These are phyloP conservation scores for Sebastes steindachneri DNA, from an alignment of 2,797 vertebrate genomes.

Conservation along the genomic window DNA sequence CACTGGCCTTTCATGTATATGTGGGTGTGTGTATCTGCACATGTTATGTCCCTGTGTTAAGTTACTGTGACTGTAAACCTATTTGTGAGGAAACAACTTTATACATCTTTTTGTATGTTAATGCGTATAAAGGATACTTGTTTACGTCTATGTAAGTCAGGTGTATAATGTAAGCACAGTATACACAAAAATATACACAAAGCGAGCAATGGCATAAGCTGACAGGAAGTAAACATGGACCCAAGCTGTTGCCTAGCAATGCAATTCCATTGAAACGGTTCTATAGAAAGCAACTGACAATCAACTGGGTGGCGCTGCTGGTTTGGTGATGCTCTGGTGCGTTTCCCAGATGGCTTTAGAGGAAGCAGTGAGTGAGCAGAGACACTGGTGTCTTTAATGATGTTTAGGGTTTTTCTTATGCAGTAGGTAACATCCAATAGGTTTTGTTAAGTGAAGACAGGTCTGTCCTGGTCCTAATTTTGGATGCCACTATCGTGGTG, in stretches of 20 bases:
- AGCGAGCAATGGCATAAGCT: accelerated
- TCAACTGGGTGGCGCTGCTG: neutral
- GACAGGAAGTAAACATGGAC: neutral
- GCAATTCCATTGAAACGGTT: neutral
- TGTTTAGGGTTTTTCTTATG: neutral
- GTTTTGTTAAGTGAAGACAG: neutral
- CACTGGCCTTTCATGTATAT: neutral
- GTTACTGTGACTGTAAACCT: conserved; percentile 29
- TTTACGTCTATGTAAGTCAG: neutral
- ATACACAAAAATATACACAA: neutral
- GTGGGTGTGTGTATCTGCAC: neutral
- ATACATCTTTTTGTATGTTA: neutral
- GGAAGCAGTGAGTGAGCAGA: neutral
- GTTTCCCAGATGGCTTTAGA: neutral
- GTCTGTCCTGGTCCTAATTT: neutral
- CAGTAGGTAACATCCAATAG: neutral
- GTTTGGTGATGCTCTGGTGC: neutral
- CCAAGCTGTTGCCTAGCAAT: neutral
- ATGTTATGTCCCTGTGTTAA: conserved; percentile 2
- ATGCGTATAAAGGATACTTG: neutral
- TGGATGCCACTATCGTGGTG: neutral
- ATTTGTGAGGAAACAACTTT: neutral
- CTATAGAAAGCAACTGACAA: neutral
- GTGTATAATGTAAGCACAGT: neutral
- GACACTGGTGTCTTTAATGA: neutral